Evolutionary conservation across 2,797 vertebrate species (phyloP), one percentile per base, ranked within the genome.

Genomic region (Delichon dasypus): DNA sequence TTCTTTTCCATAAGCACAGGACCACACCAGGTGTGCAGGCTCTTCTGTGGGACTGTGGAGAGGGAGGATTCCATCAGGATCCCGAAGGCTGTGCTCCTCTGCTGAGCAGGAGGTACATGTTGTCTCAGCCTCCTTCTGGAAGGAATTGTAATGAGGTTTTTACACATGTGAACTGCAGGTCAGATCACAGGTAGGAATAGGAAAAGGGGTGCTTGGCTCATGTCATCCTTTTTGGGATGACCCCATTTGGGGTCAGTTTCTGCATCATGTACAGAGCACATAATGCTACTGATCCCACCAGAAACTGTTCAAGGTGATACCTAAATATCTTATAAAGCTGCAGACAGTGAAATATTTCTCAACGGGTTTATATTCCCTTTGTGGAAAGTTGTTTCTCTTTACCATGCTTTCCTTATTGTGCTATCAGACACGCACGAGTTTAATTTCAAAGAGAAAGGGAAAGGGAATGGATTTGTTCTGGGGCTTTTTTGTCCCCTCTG

Each of bases 401-500:
- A 47, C 53, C 8, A 5, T 71, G 26, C 17, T 10, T 74, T 55
- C 23, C 40, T 66, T 70, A 38, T 8, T 82, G 42, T 76, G 38
- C 68, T 72, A 8, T 78, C 60, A 71, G 73, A 74, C 25, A 19
- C 18, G 16, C 15, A 82, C 75, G 34, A 21, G 13, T 15, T 74
- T 54, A 23, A 42, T 73, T 75, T 88, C 23, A 29, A 29, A 67
- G 64, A 55, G 60, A 55, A 74, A 57, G 23, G 34, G 30, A 47
- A 70, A 74, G 26, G 20, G 38, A 38, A 53, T 61, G 1, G 36
- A 87, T 84, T 89, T 53, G 1, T 44, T 77, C 27, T 60, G 13
- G 3, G 29, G 14, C 62, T 40, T 34, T 34, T 61, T 36, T 1
- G 2, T 23, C 8, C 4, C 7, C 6, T 2, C 14, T 61, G 2